These are phyloP conservation scores for Pandemis cinnamomeana DNA, from an alignment of 2,888 invertebrate species.

Conservation along the genomic window DNA sequence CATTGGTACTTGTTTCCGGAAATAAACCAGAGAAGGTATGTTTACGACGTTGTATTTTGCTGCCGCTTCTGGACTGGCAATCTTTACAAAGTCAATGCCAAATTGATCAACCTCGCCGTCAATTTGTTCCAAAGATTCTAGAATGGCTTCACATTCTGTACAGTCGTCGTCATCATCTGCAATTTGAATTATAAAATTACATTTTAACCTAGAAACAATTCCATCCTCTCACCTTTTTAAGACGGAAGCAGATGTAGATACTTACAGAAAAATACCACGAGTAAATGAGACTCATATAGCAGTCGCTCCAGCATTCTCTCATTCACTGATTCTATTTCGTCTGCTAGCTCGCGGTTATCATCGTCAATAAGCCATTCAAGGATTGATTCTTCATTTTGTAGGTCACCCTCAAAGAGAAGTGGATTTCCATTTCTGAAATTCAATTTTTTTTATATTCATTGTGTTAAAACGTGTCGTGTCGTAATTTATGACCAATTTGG, in stretches of 20 bases:
- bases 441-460: slow-evolving; percentile 4
- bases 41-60: slow-evolving; percentile 92
- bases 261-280: slow-evolving; percentile 97
- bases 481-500: background rate
- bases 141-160: slow-evolving; percentile 95
- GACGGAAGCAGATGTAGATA: slow-evolving; percentile 39
- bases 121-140: slow-evolving; percentile 95
- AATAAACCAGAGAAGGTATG: slow-evolving; percentile 94
- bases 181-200: slow-evolving; percentile 42
- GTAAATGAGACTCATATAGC: slow-evolving; percentile 92
- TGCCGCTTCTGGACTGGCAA: slow-evolving; percentile 92
- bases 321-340: slow-evolving; percentile 97
- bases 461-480: background rate
- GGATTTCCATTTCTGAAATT: slow-evolving; percentile 93
- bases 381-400: slow-evolving; percentile 96
- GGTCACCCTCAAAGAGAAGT: slow-evolving; percentile 94
- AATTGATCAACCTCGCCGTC: slow-evolving; percentile 97
- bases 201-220: background rate
- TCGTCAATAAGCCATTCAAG: slow-evolving; percentile 97
- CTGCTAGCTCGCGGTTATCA: slow-evolving; percentile 95
- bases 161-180: slow-evolving; percentile 93
- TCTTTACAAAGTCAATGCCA: slow-evolving; percentile 98
- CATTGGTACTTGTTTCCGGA: slow-evolving; percentile 92
- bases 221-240: background rate
- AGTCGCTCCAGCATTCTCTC: slow-evolving; percentile 94